Evolutionary conservation across 2,888 invertebrate species (phyloP).

Genomic region (Tetrapedia diversipes): DNA sequence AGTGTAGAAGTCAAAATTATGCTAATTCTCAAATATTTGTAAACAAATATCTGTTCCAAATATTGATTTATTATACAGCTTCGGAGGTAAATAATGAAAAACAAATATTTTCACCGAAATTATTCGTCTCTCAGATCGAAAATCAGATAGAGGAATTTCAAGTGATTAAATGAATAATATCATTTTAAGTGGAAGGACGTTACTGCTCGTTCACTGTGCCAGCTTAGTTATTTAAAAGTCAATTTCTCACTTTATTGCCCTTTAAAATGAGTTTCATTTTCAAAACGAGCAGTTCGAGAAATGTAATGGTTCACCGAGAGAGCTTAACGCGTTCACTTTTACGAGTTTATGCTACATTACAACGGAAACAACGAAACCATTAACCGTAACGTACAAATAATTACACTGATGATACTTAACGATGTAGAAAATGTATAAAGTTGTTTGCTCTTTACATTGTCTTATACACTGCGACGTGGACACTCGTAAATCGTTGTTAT

Average conservation of each 20-base stretch:
- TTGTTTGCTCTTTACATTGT: slow-evolving; percentile 7
- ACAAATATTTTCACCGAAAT: too few relatives aligned
- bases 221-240: background rate
- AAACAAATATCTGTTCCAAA: too few relatives aligned
- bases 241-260: background rate
- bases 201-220: background rate
- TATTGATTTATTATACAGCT: too few relatives aligned
- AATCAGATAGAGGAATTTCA: background rate
- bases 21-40: too few relatives aligned
- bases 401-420: slow-evolving; percentile 24
- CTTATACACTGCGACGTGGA: too few relatives aligned
- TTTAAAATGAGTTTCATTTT: background rate
- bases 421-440: slow-evolving; percentile 26
- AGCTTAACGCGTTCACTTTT: background rate
- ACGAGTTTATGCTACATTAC: slow-evolving; percentile 6
- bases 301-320: slow-evolving; percentile 6
- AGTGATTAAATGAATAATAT: background rate
- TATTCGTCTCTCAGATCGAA: background rate
- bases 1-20: too few relatives aligned
- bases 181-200: background rate
- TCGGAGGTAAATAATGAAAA: too few relatives aligned
- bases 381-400: slow-evolving; percentile 10
- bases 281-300: background rate
- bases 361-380: slow-evolving; percentile 17
- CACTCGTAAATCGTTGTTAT: slow-evolving; percentile 24